Conservation (phyloP, 2,888 invertebrate species). For the Lasioglossum vierecki region DNA sequence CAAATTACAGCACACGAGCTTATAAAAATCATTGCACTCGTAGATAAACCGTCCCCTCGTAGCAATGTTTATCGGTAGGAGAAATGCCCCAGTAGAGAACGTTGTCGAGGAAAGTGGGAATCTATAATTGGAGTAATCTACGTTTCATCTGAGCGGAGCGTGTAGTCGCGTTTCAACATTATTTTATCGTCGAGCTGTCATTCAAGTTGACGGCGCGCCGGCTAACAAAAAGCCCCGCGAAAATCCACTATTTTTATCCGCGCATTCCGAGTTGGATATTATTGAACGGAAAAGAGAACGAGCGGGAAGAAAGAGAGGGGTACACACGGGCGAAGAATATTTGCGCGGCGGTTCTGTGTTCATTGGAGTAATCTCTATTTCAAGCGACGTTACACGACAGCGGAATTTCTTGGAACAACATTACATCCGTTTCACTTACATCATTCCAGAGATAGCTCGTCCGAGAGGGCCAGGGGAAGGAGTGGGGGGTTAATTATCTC, state of each 20-base stretch:
- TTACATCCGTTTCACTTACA: conserved; percentile 59
- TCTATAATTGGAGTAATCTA: conserved; percentile 18
- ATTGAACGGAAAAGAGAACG: neutral
- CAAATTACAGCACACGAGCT: neutral
- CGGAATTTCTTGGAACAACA: conserved; percentile 59
- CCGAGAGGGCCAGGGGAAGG: neutral
- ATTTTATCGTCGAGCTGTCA: conserved; percentile 16
- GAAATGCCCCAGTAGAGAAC: neutral
- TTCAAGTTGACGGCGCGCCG: neutral
- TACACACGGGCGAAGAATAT: conserved; percentile 6
- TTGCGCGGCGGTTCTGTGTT: conserved; percentile 26
- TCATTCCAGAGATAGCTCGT: conserved; percentile 51
- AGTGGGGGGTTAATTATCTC: conserved; percentile 23
- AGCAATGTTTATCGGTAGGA: neutral
- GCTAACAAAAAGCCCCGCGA: neutral
- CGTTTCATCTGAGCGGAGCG: conserved; percentile 1
- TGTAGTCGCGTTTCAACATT: neutral
- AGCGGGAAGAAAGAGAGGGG: neutral
- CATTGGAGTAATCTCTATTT: conserved; percentile 64
- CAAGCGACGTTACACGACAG: conserved; percentile 53
- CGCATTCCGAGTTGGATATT: neutral
- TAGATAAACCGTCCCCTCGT: conserved; percentile 1
- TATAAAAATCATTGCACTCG: neutral
- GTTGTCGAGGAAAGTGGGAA: neutral
- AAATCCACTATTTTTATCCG: conserved; percentile 25